These are phyloP conservation scores for Drosophila testacea DNA, from an alignment of 2,888 invertebrate genomes.

Conservation along the genomic window DNA sequence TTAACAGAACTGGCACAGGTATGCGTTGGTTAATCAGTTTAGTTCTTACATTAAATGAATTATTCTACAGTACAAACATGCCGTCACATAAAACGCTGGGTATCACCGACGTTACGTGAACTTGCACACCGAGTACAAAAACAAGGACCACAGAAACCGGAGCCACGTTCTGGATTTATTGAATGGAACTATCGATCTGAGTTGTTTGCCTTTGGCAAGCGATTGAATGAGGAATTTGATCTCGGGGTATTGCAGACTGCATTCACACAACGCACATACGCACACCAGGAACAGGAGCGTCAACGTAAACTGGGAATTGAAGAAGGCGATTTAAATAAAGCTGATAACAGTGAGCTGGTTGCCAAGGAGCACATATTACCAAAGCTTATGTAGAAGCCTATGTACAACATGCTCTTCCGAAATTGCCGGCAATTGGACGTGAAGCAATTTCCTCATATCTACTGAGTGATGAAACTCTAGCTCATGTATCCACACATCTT, in stretches of 20 bases:
- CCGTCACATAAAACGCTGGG: constrained; percentile 87
- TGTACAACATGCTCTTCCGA: constrained; percentile 89
- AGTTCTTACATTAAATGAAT: constrained; percentile 30
- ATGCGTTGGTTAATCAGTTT: neutral
- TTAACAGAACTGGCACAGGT: constrained; percentile 43
- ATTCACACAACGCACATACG: constrained; percentile 92
- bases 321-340: constrained; percentile 86
- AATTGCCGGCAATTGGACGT: constrained; percentile 91
- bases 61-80: constrained; percentile 54
- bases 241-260: constrained; percentile 89
- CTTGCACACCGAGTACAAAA: constrained; percentile 87
- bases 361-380: constrained; percentile 88
- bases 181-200: constrained; percentile 96
- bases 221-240: constrained; percentile 94
- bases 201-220: constrained; percentile 93
- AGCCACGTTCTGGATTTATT: constrained; percentile 88
- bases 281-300: constrained; percentile 89
- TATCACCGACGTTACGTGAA: constrained; percentile 89
- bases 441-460: constrained; percentile 88
- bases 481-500: constrained; percentile 90
- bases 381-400: constrained; percentile 89
- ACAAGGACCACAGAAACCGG: constrained; percentile 86
- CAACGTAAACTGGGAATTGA: constrained; percentile 90
- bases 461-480: constrained; percentile 86
- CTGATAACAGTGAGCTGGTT: constrained; percentile 90